Evolutionary conservation across 1,140 invertebrate species (phyloP), one percentile per base, ranked within the genome.

Genomic region (Eciton burchellii): DNA sequence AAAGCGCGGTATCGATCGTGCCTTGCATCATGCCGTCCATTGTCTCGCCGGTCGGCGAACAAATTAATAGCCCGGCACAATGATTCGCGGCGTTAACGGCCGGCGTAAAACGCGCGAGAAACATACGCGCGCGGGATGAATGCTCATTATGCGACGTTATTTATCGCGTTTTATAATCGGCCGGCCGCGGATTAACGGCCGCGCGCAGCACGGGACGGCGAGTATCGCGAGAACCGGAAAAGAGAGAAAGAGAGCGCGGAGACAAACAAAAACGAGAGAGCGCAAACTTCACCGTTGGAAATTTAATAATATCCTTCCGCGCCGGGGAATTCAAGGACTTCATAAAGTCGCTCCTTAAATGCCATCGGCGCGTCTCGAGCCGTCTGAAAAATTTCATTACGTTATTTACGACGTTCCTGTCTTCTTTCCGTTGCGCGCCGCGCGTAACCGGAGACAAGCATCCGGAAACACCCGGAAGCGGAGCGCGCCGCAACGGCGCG

Each of bases 241-340:
- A 56, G 43, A 6, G 35, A 35, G 35, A 35, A 35, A n/a, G n/a
- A n/a, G n/a, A n/a, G n/a, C n/a, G n/a, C 56, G 49, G 63, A 35
- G 63, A 79, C 49, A 79, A 79, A 79, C 74, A 79, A 68, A 54
- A 62, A 65, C 29, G 29, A 14, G 59, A 24, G 35, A 57, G 66
- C 35, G 65, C 63, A 79, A 79, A 79, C 63, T 79, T 79, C 65
- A 24, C 74, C 49, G 74, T 56, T 56, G 74, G 74, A 82, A 84
- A 82, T 84, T 84, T 84, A 84, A 54, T 82, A 81, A 72, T 76
- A 72, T 65, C 76, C 62, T 68, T 59, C 29, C 63, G 76, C 43
- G 19, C 66, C 35, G 56, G 76, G 83, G 63, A 79, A 79, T 79
- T 79, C 68, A 79, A 79, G 52, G 63, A 79, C 74, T 79, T 79